phyloP scores from a whole-genome alignment of 2,888 invertebrate genomes.

The Coelopa pilipes region DNA sequence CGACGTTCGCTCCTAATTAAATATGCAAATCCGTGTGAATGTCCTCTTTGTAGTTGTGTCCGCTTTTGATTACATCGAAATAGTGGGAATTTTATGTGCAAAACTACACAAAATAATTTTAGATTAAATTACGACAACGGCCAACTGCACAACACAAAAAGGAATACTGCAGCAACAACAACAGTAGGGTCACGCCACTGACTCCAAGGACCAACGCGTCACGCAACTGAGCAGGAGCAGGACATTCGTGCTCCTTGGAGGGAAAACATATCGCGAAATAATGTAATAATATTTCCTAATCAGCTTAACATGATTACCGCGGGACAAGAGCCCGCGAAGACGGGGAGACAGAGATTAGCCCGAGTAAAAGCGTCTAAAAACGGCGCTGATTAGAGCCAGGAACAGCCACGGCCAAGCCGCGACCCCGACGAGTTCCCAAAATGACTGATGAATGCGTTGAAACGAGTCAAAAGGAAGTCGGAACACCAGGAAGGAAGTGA shows the following conservation, averaged over 20 bases:
- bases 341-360: conserved; percentile 37
- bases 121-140: conserved; percentile 17
- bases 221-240: too few species aligned
- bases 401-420: background rate
- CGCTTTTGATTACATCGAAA: conserved; percentile 19
- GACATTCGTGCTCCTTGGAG: too few species aligned
- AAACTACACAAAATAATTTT: conserved; percentile 34
- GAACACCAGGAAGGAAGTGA: background rate
- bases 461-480: background rate
- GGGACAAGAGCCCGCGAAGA: too few species aligned
- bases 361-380: conserved; percentile 44
- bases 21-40: conserved; percentile 25
- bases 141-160: background rate
- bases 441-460: conserved; percentile 37
- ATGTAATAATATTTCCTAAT: conserved; percentile 35
- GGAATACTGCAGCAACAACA: background rate
- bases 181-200: background rate
- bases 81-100: conserved; percentile 29
- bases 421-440: conserved; percentile 38
- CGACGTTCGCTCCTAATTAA: conserved; percentile 20
- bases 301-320: conserved; percentile 45
- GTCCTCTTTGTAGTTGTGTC: background rate
- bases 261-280: conserved; percentile 18
- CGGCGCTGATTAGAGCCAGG: conserved; percentile 38
- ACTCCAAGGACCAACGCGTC: background rate